Conservation (phyloP, 1,140 invertebrate genomes). For the Lanistes nyassanus region DNA sequence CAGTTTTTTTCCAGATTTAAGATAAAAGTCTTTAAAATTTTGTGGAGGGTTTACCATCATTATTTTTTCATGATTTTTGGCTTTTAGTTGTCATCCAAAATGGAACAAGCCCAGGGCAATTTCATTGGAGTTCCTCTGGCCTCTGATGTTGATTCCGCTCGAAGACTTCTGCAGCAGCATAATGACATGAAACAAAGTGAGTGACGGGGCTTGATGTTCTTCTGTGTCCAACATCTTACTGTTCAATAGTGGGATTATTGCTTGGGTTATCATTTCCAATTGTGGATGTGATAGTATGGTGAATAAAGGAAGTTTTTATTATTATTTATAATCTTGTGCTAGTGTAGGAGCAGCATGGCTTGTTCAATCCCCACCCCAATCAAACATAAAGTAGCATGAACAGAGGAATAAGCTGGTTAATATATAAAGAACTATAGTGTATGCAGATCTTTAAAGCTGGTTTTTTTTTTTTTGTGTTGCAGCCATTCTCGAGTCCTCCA, state of each 20-base stretch:
- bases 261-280: no score
- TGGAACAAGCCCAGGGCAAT: conserved; percentile 72
- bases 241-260: no score
- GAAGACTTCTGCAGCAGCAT: conserved; percentile 68
- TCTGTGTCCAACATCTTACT: no score
- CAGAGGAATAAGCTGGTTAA: neutral
- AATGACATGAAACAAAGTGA: conserved; percentile 65
- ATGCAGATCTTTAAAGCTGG: neutral
- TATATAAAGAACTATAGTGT: conserved; percentile 1
- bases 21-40: neutral
- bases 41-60: neutral
- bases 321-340: no score
- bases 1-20: neutral
- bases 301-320: no score
- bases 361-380: no score
- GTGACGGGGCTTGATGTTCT: conserved; percentile 8
- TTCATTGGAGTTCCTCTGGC: conserved; percentile 58
- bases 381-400: neutral
- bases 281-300: no score
- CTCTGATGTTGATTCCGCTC: conserved; percentile 68
- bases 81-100: conserved; percentile 75
- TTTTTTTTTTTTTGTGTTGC: conserved; percentile 28
- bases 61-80: conserved; percentile 8
- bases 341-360: no score
- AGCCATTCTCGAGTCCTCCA: conserved; percentile 80